phyloP scores from a whole-genome alignment of 2,797 vertebrate genomes.

The Rachycentron canadum region DNA sequence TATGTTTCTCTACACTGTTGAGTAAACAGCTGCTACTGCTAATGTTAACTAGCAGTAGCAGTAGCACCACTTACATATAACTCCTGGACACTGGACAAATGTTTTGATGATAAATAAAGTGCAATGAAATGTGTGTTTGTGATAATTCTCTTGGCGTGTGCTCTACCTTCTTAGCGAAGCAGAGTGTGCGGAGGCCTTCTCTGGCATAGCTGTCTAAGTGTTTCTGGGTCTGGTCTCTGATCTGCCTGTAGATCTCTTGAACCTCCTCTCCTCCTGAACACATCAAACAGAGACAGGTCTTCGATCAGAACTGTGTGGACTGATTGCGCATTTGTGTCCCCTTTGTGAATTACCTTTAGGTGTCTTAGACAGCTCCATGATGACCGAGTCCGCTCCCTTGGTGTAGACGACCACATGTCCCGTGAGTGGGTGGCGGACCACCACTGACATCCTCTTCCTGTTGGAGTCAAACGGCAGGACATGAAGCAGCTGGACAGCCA shows the following conservation, averaged over 20 bases:
- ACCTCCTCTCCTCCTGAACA: conserved; percentile 53
- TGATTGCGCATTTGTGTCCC: background rate
- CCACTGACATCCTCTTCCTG: conserved; percentile 95
- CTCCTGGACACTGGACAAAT: too few species aligned
- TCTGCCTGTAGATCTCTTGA: conserved; percentile 63
- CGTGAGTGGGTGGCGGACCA: conserved; percentile 93
- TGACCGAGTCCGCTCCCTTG: conserved; percentile 93
- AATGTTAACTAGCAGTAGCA: too few species aligned
- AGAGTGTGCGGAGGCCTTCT: conserved; percentile 94
- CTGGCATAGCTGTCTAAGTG: conserved; percentile 92
- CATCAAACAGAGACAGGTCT: background rate
- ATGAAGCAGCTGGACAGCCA: conserved; percentile 90
- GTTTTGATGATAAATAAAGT: too few species aligned
- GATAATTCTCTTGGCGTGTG: too few species aligned
- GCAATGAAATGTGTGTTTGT: too few species aligned
- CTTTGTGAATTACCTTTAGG: conserved; percentile 49
- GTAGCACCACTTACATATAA: too few species aligned
- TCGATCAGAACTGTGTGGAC: background rate
- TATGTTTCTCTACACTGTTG: too few species aligned
- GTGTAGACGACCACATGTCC: conserved; percentile 92
- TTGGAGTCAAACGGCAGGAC: conserved; percentile 93
- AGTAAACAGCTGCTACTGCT: too few species aligned
- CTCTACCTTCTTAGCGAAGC: conserved; percentile 92
- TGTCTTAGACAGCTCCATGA: conserved; percentile 89
- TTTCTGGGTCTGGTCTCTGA: conserved; percentile 88